Evolutionary conservation across 2,797 vertebrate genomes (phyloP), one percentile per base, ranked within the genome.

Genomic region (Galaxias olidus): DNA sequence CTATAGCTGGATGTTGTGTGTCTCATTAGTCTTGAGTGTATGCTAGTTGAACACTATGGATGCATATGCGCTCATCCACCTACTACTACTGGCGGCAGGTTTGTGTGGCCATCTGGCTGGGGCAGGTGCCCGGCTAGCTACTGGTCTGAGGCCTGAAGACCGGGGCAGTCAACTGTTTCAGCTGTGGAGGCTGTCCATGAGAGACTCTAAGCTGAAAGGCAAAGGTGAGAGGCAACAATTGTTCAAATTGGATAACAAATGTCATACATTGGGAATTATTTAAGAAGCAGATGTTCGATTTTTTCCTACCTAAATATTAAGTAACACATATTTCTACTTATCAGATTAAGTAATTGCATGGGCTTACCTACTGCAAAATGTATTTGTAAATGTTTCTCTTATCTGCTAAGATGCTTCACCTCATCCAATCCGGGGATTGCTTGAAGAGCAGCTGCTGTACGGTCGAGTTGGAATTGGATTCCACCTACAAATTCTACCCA

Each of bases 381-480:
- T 3, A 19, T 12, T 44, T 30, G 14, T 58, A 4, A 65, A 10
- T 57, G 41, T 4, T 44, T 20, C 9, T 18, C 10, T 13, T 4
- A 51, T 3, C 19, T 0, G 45, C 58, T 12, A 79, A 90, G 87
- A 65, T 59, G 20, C 47, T 0, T 44, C 49, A 51, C 41, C 75
- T 69, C 56, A 63, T 68, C 76, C 79, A 71, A 47, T 71, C 47
- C 66, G 30, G 63, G 72, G 65, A 9, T n/a, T 4, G 9, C n/a
- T 45, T 56, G 73, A 74, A 4, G 76, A 85, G 59, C 82, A 82
- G 81, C 78, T 92, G 20, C 88, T 93, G 7, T 92, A 90, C 73
- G 90, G 90, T 45, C 83, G 82, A 8, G 78, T 87, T 41, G 90
- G 90, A 58, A 91, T 91, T 30, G 91, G 91, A n/a, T 91, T 75